Percentiles rank a stretch among this genome's conserved stretches.
phyloP scores from a whole-genome alignment of 2,888 invertebrate species.

The Odontocolon sp. region DNA sequence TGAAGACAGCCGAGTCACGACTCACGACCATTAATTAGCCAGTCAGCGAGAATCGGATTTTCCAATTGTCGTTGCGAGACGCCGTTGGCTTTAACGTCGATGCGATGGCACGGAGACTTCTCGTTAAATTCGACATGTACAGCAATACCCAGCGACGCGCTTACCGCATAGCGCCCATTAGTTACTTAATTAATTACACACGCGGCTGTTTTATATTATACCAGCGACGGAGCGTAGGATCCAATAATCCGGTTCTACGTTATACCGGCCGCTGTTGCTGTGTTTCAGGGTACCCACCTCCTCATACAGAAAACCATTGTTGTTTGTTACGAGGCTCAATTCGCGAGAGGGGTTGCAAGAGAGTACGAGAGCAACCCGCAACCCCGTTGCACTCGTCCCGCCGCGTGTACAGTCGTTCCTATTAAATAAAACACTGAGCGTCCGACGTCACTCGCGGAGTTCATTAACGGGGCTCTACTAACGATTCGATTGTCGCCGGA shows the following conservation, averaged over 20 bases:
- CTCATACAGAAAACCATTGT: slow-evolving; percentile 58
- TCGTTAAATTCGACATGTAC: slow-evolving; percentile 64
- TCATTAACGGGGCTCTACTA: slow-evolving; percentile 74
- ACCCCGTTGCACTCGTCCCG: slow-evolving; percentile 16
- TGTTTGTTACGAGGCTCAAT: slow-evolving; percentile 78
- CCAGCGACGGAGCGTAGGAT: slow-evolving; percentile 64
- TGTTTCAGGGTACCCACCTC: slow-evolving; percentile 17
- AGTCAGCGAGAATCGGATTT: slow-evolving; percentile 27
- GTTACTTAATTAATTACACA: slow-evolving; percentile 77
- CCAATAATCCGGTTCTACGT: slow-evolving; percentile 76
- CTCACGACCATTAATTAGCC: slow-evolving; percentile 37
- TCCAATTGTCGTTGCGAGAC: slow-evolving; percentile 33
- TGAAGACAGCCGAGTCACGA: slow-evolving; percentile 38
- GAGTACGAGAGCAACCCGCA: slow-evolving; percentile 33
- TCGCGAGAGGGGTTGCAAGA: slow-evolving; percentile 55
- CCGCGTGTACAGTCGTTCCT: slow-evolving; percentile 72
- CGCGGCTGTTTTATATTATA: slow-evolving; percentile 73
- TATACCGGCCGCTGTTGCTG: slow-evolving; percentile 58
- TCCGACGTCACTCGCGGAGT: slow-evolving; percentile 73
- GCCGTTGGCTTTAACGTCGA: slow-evolving; percentile 9
- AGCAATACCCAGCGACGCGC: too few relatives aligned
- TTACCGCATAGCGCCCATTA: slow-evolving; percentile 66
- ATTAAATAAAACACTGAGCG: slow-evolving; percentile 76
- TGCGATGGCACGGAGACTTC: slow-evolving; percentile 8
- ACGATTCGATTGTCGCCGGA: slow-evolving; percentile 74